phyloP scores from a whole-genome alignment of 2,113 vertebrate species.

The Myotis davidii region DNA sequence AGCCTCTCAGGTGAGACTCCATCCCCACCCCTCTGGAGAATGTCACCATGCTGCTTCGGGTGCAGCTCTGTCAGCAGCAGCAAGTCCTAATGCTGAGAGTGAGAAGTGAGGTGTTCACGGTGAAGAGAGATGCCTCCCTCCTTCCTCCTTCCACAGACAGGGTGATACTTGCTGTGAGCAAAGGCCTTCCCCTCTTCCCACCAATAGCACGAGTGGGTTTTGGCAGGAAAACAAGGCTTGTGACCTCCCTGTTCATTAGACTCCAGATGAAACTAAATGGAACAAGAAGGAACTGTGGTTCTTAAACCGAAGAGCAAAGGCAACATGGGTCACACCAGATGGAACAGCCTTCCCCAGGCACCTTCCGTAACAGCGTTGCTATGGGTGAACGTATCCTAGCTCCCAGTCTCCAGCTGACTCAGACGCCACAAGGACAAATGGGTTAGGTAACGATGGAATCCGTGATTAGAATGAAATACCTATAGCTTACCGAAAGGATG shows the following conservation, averaged over 20 bases:
- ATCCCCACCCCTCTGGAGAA: background rate
- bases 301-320: background rate
- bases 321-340: background rate
- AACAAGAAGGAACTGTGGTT: background rate
- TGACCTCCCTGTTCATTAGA: background rate
- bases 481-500: background rate
- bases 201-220: background rate
- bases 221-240: background rate
- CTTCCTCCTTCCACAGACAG: background rate
- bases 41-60: background rate
- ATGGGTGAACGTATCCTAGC: too few species aligned
- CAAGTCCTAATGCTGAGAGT: background rate
- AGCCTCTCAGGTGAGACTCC: background rate
- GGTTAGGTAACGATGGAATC: background rate
- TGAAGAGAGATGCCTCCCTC: background rate
- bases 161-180: background rate
- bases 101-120: background rate
- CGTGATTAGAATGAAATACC: background rate
- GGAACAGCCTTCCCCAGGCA: background rate
- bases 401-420: background rate
- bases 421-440: background rate
- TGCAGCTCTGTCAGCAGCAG: background rate
- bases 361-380: rapidly evolving
- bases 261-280: background rate
- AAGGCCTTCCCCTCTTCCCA: background rate